Evolutionary conservation across 2,888 invertebrate species (phyloP).

Genomic region (Pogonocherus hispidulus): DNA sequence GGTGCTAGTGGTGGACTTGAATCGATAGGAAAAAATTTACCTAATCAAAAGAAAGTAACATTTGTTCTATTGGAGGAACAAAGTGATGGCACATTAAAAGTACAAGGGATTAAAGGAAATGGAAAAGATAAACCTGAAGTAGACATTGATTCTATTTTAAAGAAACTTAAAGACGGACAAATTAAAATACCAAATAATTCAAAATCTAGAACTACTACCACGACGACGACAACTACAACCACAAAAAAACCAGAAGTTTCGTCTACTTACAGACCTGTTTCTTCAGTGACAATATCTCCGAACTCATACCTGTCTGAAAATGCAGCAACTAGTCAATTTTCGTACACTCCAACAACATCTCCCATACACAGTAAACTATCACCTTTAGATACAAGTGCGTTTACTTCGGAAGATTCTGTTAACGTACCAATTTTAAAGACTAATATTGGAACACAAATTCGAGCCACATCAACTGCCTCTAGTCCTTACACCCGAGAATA

Average conservation of each 20-base stretch:
- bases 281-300: conserved; percentile 59
- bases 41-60: conserved; percentile 84
- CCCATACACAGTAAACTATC: conserved; percentile 7
- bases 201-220: conserved; percentile 45
- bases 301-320: conserved; percentile 61
- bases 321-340: conserved; percentile 3
- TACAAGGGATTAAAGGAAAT: conserved; percentile 87
- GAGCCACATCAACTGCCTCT: conserved; percentile 60
- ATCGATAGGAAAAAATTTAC: conserved; percentile 75
- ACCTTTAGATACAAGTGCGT: conserved; percentile 33
- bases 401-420: conserved; percentile 49
- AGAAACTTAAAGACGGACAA: conserved; percentile 85
- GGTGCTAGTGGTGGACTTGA: conserved; percentile 81
- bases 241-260: conserved; percentile 39
- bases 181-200: conserved; percentile 78
- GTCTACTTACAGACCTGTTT: conserved; percentile 42
- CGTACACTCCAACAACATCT: conserved; percentile 5
- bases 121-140: conserved; percentile 79
- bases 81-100: conserved; percentile 87
- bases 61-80: conserved; percentile 90
- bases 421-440: conserved; percentile 56
- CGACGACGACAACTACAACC: conserved; percentile 29
- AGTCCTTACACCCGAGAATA: conserved; percentile 67
- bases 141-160: conserved; percentile 85
- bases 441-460: conserved; percentile 58